phyloP scores from a whole-genome alignment of 2,113 vertebrate species.

The Cinclus mexicanus region DNA sequence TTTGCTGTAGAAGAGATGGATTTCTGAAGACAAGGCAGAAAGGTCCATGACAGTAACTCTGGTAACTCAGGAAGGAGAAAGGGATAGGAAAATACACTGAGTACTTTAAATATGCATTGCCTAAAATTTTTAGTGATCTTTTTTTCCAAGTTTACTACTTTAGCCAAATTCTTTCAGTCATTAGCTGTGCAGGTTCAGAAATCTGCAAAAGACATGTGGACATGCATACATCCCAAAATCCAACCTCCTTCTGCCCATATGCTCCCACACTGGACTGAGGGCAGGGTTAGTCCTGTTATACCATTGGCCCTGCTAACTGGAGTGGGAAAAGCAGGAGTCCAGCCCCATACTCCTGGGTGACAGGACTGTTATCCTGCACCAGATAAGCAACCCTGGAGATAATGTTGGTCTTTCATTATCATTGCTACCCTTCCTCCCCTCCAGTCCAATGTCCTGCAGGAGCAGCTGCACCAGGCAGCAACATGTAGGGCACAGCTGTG shows the following conservation, averaged over 20 bases:
- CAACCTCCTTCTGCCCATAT: background rate
- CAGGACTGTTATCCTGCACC: background rate
- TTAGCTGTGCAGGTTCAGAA: background rate
- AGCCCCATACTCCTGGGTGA: background rate
- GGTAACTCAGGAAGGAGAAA: background rate
- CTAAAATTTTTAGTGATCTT: background rate
- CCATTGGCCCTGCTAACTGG: background rate
- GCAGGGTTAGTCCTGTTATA: background rate
- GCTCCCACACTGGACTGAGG: rapidly evolving
- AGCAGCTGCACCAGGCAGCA: background rate
- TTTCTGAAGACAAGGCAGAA: background rate
- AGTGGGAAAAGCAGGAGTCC: background rate
- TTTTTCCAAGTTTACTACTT: background rate
- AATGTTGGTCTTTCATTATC: background rate
- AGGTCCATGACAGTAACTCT: background rate
- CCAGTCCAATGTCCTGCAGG: background rate
- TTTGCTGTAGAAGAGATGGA: background rate
- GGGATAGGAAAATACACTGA: background rate
- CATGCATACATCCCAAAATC: background rate
- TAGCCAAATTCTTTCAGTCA: background rate
- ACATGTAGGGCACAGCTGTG: background rate
- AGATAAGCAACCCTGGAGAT: background rate
- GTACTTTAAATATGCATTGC: background rate
- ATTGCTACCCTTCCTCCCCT: background rate
- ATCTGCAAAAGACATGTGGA: background rate